Conservation (phyloP, 2,888 invertebrate genomes). For the Ichneumoninae sp. region DNA sequence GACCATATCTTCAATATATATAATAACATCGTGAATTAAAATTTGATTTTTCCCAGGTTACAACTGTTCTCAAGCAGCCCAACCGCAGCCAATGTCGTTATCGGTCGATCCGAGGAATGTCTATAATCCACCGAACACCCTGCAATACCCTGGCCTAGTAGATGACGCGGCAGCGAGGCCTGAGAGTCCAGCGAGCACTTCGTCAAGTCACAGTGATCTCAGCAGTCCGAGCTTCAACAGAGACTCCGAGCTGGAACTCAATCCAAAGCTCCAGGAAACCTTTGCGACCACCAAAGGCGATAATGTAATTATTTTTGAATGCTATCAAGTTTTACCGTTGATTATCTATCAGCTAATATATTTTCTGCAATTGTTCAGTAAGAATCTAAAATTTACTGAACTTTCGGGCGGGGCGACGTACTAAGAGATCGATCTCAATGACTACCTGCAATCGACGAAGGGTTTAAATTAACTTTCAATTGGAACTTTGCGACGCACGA, state of each 20-base stretch:
- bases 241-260: slow-evolving; percentile 89
- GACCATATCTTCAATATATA: background rate
- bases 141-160: slow-evolving; percentile 92
- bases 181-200: slow-evolving; percentile 91
- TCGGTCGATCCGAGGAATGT: slow-evolving; percentile 89
- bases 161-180: slow-evolving; percentile 85
- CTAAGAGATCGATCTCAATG: background rate
- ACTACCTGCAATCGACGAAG: background rate
- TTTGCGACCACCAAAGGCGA: slow-evolving; percentile 68
- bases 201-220: slow-evolving; percentile 89
- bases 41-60: slow-evolving; percentile 77
- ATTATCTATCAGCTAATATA: slow-evolving; percentile 33
- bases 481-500: background rate
- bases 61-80: slow-evolving; percentile 84
- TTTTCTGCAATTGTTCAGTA: slow-evolving; percentile 34
- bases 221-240: slow-evolving; percentile 90
- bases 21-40: background rate
- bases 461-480: background rate
- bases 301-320: slow-evolving; percentile 50
- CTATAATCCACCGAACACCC: slow-evolving; percentile 95
- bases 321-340: slow-evolving; percentile 12
- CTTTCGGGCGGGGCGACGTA: background rate
- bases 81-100: slow-evolving; percentile 87
- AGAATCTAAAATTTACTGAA: background rate
- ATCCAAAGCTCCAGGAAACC: slow-evolving; percentile 83